A percentile compares a stretch with the other conserved stretches of the same genome.
phyloP scores from a whole-genome alignment of 2,113 vertebrate species.

The Cyphomyrus plagiostoma region DNA sequence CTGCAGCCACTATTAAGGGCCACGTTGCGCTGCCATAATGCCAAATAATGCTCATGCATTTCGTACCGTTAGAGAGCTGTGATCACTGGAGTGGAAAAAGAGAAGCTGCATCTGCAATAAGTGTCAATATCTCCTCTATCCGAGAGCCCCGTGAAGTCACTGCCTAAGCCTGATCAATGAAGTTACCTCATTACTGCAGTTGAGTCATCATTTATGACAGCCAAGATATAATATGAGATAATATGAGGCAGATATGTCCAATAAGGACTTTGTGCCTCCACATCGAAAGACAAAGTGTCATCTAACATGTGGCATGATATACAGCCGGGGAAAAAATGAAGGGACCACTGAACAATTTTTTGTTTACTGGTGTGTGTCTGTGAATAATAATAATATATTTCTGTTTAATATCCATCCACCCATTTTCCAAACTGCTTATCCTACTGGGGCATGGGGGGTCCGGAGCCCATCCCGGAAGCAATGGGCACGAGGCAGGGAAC shows the following conservation, averaged over 20 bases:
- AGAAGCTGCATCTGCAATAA: neutral
- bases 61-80: neutral
- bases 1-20: neutral
- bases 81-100: neutral
- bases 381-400: too few relatives aligned
- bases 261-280: neutral
- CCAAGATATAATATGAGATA: neutral
- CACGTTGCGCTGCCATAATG: neutral
- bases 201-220: neutral
- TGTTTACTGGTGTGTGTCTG: too few relatives aligned
- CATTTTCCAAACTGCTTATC: too few relatives aligned
- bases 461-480: too few relatives aligned
- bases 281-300: neutral
- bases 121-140: neutral
- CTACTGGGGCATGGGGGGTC: too few relatives aligned
- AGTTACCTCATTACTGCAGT: neutral
- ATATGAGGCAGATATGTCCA: neutral
- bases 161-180: neutral
- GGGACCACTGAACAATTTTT: neutral
- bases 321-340: neutral
- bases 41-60: neutral
- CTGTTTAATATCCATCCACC: too few relatives aligned
- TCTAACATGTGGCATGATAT: neutral
- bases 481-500: too few relatives aligned
- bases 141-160: neutral